Evolutionary conservation across 2,113 vertebrate genomes (phyloP), one percentile per base, ranked within the genome.

Genomic region (Sardina pilchardus): DNA sequence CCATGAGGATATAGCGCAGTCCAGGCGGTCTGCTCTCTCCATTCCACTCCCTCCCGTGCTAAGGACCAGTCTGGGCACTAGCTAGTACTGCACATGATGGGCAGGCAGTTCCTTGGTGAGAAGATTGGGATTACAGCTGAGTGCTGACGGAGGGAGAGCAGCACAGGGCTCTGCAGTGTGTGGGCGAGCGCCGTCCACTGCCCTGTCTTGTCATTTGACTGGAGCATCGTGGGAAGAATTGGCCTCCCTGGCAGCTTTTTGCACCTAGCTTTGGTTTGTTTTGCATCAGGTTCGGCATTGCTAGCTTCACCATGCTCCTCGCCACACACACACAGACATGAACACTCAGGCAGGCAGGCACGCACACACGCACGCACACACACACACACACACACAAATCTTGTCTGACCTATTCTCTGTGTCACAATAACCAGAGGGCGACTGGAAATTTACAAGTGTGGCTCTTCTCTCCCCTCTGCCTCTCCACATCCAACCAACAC

Each of bases 401-500:
- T 85, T 87, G 85, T 45, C 75, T 44, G 87, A 89, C 88, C 91
- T 85, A 89, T 39, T 84, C 85, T 84, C 47, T 1, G 85, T 93
- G 91, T 93, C 90, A 93, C 91, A 94, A 92, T 91, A 92, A 90
- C 93, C 90, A 67, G 71, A 87, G 90, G 92, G 91, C 90, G 90
- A 90, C 88, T 10, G 78, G 88, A 84, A 36, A 34, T 75, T 56
- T 56, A 30, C 26, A 75, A 12, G 67, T 36, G 26, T 75, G 67
- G 1, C 67, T 30, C 67, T 75, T 86, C 88, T 88, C 87, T 85
- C 56, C 87, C 89, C 82, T 82, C 80, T 48, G 50, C 86, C 85
- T 81, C 84, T 88, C n/a, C 71, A 14, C 87, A 87, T 87, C 91
- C 87, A 87, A 87, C 88, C 86, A 88, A 87, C 89, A 53, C 89